Evolutionary conservation across 2,113 vertebrate species (phyloP).

Genomic region (Cephalopterus ornatus): DNA sequence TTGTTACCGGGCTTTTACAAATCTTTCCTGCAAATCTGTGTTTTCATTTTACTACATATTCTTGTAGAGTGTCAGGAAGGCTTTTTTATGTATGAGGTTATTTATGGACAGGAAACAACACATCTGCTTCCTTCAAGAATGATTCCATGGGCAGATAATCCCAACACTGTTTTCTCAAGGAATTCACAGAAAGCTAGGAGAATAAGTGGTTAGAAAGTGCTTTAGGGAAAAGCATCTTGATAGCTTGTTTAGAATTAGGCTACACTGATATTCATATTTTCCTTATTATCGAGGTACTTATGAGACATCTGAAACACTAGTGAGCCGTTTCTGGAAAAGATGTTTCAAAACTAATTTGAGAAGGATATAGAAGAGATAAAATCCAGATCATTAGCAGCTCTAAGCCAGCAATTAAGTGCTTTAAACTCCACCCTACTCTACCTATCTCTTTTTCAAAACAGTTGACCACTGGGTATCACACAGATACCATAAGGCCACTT

Average conservation of each 20-base stretch:
- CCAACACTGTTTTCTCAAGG: background rate
- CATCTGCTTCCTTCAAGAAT: background rate
- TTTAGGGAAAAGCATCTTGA: background rate
- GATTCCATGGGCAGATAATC: background rate
- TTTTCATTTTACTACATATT: background rate
- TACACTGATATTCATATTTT: background rate
- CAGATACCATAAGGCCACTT: background rate
- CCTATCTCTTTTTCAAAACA: background rate
- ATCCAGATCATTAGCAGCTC: background rate
- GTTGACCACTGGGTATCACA: background rate
- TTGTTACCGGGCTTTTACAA: constrained; percentile 7
- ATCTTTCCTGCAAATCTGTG: background rate
- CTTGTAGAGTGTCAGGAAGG: background rate
- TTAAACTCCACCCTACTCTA: background rate
- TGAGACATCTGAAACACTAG: background rate
- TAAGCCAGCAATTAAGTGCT: background rate
- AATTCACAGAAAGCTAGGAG: background rate
- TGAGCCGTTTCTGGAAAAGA: background rate
- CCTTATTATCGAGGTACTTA: background rate
- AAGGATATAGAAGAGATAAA: background rate
- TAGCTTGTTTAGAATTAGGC: background rate
- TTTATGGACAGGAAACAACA: background rate
- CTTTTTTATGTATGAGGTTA: background rate
- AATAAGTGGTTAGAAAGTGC: background rate
- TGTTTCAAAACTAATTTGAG: background rate